Evolutionary conservation across 2,888 invertebrate genomes (phyloP).

Genomic region (Pollenia labialis): DNA sequence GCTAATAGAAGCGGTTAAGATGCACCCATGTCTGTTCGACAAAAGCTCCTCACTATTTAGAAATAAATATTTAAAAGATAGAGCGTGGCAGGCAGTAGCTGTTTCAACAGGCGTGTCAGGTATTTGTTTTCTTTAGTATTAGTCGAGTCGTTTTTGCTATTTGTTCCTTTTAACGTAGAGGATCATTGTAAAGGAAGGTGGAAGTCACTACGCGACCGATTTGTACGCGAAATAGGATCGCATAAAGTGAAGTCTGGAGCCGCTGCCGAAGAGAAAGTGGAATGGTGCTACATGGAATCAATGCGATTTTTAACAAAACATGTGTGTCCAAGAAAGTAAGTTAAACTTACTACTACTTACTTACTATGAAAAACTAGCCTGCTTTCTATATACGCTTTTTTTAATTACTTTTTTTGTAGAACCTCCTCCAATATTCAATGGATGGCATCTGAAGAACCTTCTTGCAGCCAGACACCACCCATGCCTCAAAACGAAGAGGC

Average conservation of each 20-base stretch:
- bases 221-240: not conserved
- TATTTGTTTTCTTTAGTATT: not conserved
- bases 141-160: not conserved
- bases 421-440: not conserved
- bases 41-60: constrained; percentile 27
- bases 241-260: not conserved
- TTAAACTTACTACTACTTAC: too few species aligned
- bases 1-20: not conserved
- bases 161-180: not conserved
- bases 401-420: not conserved
- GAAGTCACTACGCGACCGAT: constrained; percentile 47
- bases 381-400: not conserved
- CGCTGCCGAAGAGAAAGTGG: not conserved
- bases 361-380: too few species aligned
- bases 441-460: not conserved
- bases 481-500: not conserved
- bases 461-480: not conserved
- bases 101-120: constrained; percentile 10
- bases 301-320: too few species aligned
- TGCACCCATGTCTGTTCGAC: constrained; percentile 30
- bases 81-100: constrained; percentile 30
- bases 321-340: too few species aligned
- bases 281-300: not conserved
- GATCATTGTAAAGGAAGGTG: constrained; percentile 1
- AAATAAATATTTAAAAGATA: constrained; percentile 36